Evolutionary conservation across 2,797 vertebrate species (phyloP).

Genomic region (Diglossa cyanea): DNA sequence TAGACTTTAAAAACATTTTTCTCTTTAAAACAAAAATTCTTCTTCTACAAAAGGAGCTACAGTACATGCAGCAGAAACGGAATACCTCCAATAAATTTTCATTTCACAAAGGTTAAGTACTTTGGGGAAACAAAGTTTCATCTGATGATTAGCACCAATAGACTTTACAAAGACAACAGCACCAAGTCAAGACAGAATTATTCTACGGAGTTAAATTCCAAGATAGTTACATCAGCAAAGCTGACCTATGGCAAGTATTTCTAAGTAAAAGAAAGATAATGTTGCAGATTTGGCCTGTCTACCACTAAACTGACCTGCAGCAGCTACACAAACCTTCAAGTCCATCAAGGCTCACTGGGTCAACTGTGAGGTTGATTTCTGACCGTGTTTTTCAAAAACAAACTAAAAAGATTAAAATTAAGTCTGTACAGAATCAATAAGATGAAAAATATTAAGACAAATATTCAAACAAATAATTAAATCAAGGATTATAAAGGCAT

Average conservation of each 20-base stretch:
- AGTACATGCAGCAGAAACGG: neutral
- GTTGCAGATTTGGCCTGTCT: neutral
- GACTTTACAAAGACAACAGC: neutral
- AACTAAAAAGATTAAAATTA: neutral
- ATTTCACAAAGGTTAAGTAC: neutral
- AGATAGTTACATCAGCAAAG: neutral
- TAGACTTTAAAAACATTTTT: neutral
- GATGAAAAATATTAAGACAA: neutral
- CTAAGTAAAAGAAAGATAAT: neutral
- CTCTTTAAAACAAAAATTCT: accelerated
- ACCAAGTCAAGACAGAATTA: neutral
- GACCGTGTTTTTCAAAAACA: neutral
- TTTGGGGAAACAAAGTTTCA: neutral
- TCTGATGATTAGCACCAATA: neutral
- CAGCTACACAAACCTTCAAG: neutral
- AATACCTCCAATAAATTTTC: neutral
- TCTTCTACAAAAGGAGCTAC: neutral
- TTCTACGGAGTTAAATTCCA: neutral
- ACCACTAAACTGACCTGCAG: neutral
- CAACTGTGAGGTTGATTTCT: neutral
- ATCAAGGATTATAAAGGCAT: neutral
- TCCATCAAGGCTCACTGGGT: neutral
- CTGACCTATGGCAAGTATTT: neutral
- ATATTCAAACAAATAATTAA: neutral
- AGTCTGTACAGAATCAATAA: neutral